phyloP scores from a whole-genome alignment of 2,888 invertebrate species.

The Conops quadrifasciatus region DNA sequence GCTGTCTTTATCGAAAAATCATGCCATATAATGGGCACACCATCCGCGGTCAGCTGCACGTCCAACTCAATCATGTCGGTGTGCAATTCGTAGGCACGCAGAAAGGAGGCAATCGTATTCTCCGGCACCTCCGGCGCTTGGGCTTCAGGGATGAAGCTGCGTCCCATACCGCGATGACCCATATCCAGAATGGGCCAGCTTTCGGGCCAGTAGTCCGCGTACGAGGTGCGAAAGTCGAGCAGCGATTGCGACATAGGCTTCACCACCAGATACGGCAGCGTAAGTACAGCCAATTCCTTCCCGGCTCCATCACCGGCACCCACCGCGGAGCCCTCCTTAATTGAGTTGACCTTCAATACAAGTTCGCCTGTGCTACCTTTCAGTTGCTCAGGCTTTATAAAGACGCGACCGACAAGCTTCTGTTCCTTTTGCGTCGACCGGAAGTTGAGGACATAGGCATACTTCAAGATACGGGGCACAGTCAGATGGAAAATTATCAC shows the following conservation, averaged over 20 bases:
- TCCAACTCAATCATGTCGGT: slow-evolving; percentile 99
- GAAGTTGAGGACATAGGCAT: slow-evolving; percentile 47
- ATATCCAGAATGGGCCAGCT: slow-evolving; percentile 88
- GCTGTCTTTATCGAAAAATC: slow-evolving; percentile 86
- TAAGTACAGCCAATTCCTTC: slow-evolving; percentile 81
- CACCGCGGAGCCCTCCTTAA: slow-evolving; percentile 68
- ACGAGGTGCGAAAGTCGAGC: slow-evolving; percentile 83
- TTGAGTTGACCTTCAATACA: slow-evolving; percentile 77
- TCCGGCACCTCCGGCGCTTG: slow-evolving; percentile 81
- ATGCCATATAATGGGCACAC: slow-evolving; percentile 94
- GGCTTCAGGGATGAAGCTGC: slow-evolving; percentile 75
- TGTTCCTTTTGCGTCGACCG: slow-evolving; percentile 65
- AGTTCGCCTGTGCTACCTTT: slow-evolving; percentile 78
- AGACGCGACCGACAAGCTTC: slow-evolving; percentile 86
- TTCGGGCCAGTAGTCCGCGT: slow-evolving; percentile 85
- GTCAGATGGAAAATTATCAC: slow-evolving; percentile 59
- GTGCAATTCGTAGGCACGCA: slow-evolving; percentile 88
- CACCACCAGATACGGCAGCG: slow-evolving; percentile 69
- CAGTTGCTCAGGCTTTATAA: slow-evolving; percentile 80
- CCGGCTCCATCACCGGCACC: slow-evolving; percentile 64
- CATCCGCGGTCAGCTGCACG: slow-evolving; percentile 95
- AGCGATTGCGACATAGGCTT: slow-evolving; percentile 58
- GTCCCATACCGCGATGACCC: slow-evolving; percentile 94
- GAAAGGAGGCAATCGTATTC: slow-evolving; percentile 94
- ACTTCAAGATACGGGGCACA: slow-evolving; percentile 50